A percentile compares a stretch with the other conserved stretches of the same genome.
These are phyloP conservation scores for Euwallacea similis DNA, from an alignment of 1,140 invertebrate species.

Conservation along the genomic window DNA sequence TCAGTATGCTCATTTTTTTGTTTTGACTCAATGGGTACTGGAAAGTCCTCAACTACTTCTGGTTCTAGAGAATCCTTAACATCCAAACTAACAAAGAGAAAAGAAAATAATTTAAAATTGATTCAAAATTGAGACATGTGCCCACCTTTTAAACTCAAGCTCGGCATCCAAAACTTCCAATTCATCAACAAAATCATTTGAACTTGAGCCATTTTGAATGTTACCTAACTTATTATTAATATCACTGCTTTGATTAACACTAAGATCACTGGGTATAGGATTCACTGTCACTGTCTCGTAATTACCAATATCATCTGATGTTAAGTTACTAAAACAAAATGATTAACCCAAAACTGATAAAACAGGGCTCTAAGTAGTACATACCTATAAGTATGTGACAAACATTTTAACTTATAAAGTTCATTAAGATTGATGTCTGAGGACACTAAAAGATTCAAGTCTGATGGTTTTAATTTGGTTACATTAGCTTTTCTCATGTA, in stretches of 20 bases:
- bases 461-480: constrained; percentile 63
- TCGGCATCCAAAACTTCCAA: not conserved
- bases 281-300: no score
- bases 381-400: constrained; percentile 52
- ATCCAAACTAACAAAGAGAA: constrained; percentile 26
- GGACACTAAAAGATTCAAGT: constrained; percentile 64
- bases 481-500: constrained; percentile 66
- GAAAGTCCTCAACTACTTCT: constrained; percentile 38
- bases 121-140: not conserved
- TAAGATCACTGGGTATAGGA: no score
- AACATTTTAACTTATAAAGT: constrained; percentile 58
- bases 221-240: not conserved
- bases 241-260: not conserved
- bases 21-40: constrained; percentile 43
- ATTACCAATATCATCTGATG: constrained; percentile 1
- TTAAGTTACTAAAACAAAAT: constrained; percentile 47
- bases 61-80: constrained; percentile 38
- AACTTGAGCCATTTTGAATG: not conserved
- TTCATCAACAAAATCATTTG: not conserved
- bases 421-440: constrained; percentile 60
- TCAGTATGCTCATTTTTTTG: constrained; percentile 21
- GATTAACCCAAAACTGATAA: constrained; percentile 33
- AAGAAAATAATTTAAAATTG: no score
- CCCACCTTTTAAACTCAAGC: constrained; percentile 1
- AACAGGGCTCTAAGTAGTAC: no score